Conservation (phyloP, 2,797 vertebrate species). For the Chelon labrosus region DNA sequence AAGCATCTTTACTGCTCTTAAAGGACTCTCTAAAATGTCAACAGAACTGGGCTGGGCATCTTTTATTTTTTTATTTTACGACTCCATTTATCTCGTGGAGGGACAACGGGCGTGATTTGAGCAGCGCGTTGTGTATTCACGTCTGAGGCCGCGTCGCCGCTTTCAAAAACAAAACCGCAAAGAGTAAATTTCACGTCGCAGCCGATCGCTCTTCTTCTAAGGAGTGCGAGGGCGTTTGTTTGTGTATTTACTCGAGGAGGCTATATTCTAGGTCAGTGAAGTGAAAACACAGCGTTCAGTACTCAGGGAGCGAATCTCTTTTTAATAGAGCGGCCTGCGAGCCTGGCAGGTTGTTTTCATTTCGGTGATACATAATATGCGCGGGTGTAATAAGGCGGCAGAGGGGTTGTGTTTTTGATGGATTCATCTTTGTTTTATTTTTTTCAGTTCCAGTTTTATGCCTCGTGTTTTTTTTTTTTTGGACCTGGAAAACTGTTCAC, state of each 20-base stretch:
- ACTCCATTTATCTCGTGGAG: constrained; percentile 70
- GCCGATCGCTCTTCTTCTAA: constrained; percentile 29
- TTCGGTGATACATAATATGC: constrained; percentile 7
- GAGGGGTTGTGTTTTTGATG: not conserved
- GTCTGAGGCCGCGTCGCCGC: constrained; percentile 26
- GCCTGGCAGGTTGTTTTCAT: constrained; percentile 29
- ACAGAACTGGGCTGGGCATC: constrained; percentile 46
- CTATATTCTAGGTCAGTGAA: constrained; percentile 46
- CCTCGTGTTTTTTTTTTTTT: too few relatives aligned
- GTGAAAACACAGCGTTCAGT: constrained; percentile 14
- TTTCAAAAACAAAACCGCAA: constrained; percentile 48
- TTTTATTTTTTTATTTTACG: constrained; percentile 69
- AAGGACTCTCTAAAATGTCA: constrained; percentile 84
- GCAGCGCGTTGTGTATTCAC: constrained; percentile 52
- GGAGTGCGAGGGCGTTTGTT: constrained; percentile 25
- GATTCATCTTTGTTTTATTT: constrained; percentile 11
- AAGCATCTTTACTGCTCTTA: constrained; percentile 79
- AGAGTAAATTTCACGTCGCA: constrained; percentile 33
- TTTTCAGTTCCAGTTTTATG: too few relatives aligned
- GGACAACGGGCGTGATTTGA: constrained; percentile 75
- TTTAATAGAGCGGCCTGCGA: constrained; percentile 23
- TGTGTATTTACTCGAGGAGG: constrained; percentile 47
- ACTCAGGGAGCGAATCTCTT: constrained; percentile 37
- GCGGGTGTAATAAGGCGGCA: not conserved
- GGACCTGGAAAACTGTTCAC: too few relatives aligned